Evolutionary conservation across 2,113 vertebrate genomes (phyloP).

Genomic region (Gorsachius goisagi): DNA sequence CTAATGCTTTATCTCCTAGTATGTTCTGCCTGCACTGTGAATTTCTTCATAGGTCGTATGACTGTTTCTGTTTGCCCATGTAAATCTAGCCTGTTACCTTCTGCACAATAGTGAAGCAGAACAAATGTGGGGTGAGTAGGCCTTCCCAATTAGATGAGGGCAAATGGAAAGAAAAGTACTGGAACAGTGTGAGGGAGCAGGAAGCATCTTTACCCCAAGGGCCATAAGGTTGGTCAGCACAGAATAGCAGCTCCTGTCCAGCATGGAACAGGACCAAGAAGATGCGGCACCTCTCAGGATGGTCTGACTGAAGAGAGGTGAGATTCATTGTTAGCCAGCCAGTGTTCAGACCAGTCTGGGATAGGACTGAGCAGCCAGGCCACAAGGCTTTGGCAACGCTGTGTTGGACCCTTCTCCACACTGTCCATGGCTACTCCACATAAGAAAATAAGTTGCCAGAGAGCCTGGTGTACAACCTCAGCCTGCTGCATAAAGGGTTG

Average conservation of each 20-base stretch:
- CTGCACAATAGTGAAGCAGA: background rate
- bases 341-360: background rate
- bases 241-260: background rate
- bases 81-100: background rate
- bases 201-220: background rate
- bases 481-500: background rate
- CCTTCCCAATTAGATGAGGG: background rate
- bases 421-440: background rate
- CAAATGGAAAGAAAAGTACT: background rate
- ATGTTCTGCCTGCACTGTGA: background rate
- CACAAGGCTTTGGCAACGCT: background rate
- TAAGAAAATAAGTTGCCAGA: background rate
- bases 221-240: background rate
- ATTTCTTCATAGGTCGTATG: background rate
- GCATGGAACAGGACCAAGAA: background rate
- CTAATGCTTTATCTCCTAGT: background rate
- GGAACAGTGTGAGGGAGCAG: background rate
- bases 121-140: background rate
- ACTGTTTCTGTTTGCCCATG: background rate
- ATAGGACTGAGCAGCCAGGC: background rate
- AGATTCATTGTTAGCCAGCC: background rate
- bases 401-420: background rate
- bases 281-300: background rate
- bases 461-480: background rate
- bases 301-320: background rate